Evolutionary conservation across 2,888 invertebrate genomes (phyloP).

Genomic region (Colletes collaris): DNA sequence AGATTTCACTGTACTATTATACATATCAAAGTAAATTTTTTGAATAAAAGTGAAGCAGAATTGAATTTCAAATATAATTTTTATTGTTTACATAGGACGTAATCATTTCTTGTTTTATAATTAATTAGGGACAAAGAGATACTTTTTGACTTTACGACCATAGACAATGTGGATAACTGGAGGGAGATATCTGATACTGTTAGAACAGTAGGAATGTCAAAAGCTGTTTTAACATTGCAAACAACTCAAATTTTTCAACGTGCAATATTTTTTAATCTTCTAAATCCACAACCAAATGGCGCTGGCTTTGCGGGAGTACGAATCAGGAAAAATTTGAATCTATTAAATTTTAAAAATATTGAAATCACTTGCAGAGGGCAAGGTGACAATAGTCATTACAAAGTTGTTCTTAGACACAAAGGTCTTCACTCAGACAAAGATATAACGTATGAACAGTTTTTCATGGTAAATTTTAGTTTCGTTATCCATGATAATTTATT

Average conservation of each 20-base stretch:
- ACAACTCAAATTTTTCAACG: constrained; percentile 86
- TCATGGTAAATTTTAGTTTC: constrained; percentile 72
- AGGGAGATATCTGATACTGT: constrained; percentile 87
- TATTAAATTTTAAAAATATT: constrained; percentile 84
- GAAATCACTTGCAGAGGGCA: constrained; percentile 86
- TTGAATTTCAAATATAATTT: too few species aligned
- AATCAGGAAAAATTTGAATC: constrained; percentile 84
- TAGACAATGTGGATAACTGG: constrained; percentile 85
- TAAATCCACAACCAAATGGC: constrained; percentile 88
- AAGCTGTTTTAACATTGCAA: constrained; percentile 86
- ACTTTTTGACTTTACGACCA: constrained; percentile 86
- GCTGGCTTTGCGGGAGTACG: constrained; percentile 88
- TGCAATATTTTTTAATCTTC: constrained; percentile 86
- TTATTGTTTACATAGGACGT: too few species aligned
- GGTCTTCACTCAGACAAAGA: constrained; percentile 85
- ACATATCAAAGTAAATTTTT: too few species aligned
- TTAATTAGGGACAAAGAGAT: constrained; percentile 63
- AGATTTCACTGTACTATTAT: too few species aligned
- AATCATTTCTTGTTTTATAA: constrained; percentile 15
- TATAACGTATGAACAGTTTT: constrained; percentile 86
- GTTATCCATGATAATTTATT: not conserved
- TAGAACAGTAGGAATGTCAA: constrained; percentile 87
- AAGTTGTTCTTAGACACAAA: constrained; percentile 86
- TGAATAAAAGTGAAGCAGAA: too few species aligned
- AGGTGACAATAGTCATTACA: constrained; percentile 86